Evolutionary conservation across 2,113 vertebrate genomes (phyloP).

Genomic region (Prunella fulvescens): DNA sequence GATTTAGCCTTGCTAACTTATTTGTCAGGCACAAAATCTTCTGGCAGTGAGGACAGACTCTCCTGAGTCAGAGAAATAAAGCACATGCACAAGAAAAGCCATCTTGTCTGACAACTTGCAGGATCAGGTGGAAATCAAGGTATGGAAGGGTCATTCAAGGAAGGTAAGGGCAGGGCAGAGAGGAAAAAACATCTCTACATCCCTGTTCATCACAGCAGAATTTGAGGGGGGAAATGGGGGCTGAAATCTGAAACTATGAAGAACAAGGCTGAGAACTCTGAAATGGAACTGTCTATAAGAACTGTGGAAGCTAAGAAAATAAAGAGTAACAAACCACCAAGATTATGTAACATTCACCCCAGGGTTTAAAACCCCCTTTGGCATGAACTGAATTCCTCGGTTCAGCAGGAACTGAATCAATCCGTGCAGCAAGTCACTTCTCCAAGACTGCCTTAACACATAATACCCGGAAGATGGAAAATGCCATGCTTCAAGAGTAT

Average conservation of each 20-base stretch:
- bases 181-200: not conserved
- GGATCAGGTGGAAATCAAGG: not conserved
- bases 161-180: not conserved
- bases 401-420: not conserved
- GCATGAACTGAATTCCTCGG: not conserved
- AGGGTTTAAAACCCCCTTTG: not conserved
- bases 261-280: not conserved
- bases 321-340: not conserved
- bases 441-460: rapidly evolving
- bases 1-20: not conserved
- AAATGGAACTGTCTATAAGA: not conserved
- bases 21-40: not conserved
- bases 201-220: not conserved
- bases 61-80: not conserved
- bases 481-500: not conserved
- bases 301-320: not conserved
- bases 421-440: rapidly evolving
- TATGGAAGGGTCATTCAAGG: not conserved
- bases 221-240: not conserved
- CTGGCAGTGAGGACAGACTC: not conserved
- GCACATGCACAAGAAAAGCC: not conserved
- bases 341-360: not conserved
- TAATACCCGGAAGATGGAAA: not conserved
- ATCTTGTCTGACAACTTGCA: not conserved
- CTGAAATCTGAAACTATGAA: not conserved